Evolutionary conservation across 2,888 invertebrate species (phyloP).

Genomic region (Monochamus alternatus): DNA sequence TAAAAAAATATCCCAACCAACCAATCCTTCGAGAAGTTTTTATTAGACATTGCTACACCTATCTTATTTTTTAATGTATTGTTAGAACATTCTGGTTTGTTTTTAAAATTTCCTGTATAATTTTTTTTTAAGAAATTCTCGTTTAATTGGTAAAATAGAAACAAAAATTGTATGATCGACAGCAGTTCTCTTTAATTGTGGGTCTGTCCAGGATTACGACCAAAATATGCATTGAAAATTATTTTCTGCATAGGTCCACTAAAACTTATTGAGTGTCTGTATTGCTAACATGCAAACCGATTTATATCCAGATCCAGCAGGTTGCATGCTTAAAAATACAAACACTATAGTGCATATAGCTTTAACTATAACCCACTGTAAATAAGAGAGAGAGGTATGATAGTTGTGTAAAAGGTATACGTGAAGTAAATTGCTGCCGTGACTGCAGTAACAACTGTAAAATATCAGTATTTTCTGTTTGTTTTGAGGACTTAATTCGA

Average conservation of each 20-base stretch:
- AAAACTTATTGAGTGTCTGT: conserved; percentile 21
- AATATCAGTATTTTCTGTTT: conserved; percentile 60
- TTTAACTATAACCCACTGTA: conserved; percentile 63
- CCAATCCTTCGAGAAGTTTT: too few relatives aligned
- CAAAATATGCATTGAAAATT: conserved; percentile 1
- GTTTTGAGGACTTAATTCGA: conserved; percentile 35
- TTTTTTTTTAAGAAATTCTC: too few relatives aligned
- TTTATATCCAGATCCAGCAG: conserved; percentile 1
- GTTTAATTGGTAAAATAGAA: too few relatives aligned
- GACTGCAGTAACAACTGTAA: conserved; percentile 49
- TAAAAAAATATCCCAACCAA: too few relatives aligned
- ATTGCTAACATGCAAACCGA: conserved; percentile 11
- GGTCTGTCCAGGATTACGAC: conserved; percentile 20
- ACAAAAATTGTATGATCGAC: conserved; percentile 26
- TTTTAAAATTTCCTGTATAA: too few relatives aligned
- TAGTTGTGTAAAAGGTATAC: conserved; percentile 46
- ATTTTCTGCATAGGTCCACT: conserved; percentile 14
- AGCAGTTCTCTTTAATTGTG: conserved; percentile 40
- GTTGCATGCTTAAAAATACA: conserved; percentile 42
- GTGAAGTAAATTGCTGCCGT: conserved; percentile 38
- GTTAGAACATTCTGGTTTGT: too few relatives aligned
- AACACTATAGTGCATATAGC: conserved; percentile 60
- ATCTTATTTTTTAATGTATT: too few relatives aligned
- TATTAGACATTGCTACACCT: too few relatives aligned
- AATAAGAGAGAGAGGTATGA: conserved; percentile 60